phyloP scores from a whole-genome alignment of 2,113 vertebrate species.

The Laterallus jamaicensis region DNA sequence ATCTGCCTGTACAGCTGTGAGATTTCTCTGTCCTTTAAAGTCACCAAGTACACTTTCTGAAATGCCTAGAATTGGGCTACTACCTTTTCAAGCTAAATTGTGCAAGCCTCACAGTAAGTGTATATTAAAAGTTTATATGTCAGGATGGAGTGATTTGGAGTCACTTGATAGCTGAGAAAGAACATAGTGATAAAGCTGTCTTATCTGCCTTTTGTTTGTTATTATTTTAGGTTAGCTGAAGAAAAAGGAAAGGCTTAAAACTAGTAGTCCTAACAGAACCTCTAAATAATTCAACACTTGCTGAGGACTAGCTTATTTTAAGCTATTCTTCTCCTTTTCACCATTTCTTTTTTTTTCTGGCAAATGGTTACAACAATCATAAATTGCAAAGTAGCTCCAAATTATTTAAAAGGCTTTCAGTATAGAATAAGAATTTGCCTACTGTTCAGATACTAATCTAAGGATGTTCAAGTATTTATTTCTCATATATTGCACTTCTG shows the following conservation, averaged over 20 bases:
- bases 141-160: neutral
- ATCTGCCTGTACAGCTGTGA: neutral
- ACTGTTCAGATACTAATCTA: neutral
- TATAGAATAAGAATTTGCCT: neutral
- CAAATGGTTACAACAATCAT: neutral
- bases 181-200: neutral
- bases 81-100: neutral
- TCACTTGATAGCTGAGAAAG: neutral
- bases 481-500: neutral
- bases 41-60: neutral
- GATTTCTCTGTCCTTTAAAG: neutral
- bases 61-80: neutral
- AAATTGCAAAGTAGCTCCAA: neutral
- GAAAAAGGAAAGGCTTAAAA: neutral
- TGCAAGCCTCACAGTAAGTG: neutral
- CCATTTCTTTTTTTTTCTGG: neutral
- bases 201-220: neutral
- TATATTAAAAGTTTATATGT: neutral
- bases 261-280: neutral
- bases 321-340: neutral
- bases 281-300: neutral
- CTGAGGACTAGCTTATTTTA: neutral
- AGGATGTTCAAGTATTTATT: neutral
- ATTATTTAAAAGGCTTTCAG: neutral
- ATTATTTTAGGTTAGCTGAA: neutral